Percentiles rank a stretch among this genome's conserved stretches.
These are phyloP conservation scores for Hippasteria phrygiana DNA, from an alignment of 53 echinoderm and acorn worm species.

Conservation along the genomic window DNA sequence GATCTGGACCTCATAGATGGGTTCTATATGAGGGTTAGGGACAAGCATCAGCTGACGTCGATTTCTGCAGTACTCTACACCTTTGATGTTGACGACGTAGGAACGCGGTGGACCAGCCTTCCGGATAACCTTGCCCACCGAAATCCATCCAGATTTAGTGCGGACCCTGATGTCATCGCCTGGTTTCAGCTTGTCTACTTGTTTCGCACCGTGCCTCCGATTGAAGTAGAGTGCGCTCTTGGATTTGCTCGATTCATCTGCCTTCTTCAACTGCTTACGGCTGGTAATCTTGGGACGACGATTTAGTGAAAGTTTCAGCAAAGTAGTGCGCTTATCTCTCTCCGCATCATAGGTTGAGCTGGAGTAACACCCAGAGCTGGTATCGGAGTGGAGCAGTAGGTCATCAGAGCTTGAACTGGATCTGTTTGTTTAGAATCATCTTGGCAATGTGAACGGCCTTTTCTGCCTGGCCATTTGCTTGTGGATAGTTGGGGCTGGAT, in stretches of 20 bases:
- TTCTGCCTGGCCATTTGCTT: constrained; percentile 52
- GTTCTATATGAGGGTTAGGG: not conserved
- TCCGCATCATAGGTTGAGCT: not conserved
- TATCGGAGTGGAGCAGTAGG: constrained; percentile 22
- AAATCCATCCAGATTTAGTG: not conserved
- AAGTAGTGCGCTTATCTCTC: constrained; percentile 19
- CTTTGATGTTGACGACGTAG: too few species aligned
- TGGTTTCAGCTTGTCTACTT: constrained; percentile 17
- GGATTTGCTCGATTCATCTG: not conserved
- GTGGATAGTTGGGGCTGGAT: constrained; percentile 42
- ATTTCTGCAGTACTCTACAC: too few species aligned
- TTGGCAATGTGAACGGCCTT: constrained; percentile 42
- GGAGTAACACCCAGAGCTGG: constrained; percentile 15
- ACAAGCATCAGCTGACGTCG: too few species aligned
- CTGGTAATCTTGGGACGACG: not conserved
- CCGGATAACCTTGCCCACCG: not conserved
- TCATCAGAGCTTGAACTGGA: constrained; percentile 30
- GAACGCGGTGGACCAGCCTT: too few species aligned
- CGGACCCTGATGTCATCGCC: not conserved
- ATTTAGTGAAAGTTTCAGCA: not conserved
- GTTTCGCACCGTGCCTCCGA: constrained; percentile 16
- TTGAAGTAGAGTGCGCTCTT: constrained; percentile 31
- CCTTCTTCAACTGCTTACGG: not conserved
- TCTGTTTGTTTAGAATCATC: constrained; percentile 33
- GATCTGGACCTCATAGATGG: not conserved